phyloP scores from a whole-genome alignment of 2,888 invertebrate species.

The Drosophila parthenogenetica region DNA sequence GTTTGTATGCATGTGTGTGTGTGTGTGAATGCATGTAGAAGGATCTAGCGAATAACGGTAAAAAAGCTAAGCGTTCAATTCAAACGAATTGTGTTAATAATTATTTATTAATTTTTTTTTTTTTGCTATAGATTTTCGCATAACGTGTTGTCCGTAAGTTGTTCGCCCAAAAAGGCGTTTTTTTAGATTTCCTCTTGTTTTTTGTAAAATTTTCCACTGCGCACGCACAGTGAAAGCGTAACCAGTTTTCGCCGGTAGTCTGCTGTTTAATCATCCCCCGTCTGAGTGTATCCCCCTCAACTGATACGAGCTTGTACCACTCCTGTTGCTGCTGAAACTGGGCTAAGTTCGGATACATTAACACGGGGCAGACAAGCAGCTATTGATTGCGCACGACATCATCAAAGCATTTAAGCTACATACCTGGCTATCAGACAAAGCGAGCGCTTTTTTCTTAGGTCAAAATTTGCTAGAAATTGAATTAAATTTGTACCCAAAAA shows the following conservation, averaged over 20 bases:
- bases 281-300: neutral
- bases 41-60: constrained; percentile 3
- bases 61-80: constrained; percentile 9
- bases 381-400: constrained; percentile 38
- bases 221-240: constrained; percentile 53
- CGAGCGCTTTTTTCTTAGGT: too few species aligned
- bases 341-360: constrained; percentile 31
- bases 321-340: constrained; percentile 25
- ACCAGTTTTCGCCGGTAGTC: constrained; percentile 35
- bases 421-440: neutral
- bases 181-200: neutral
- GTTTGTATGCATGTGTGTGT: neutral
- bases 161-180: neutral
- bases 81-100: neutral
- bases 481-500: neutral
- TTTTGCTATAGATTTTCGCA: neutral
- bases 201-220: constrained; percentile 52
- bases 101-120: neutral
- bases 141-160: neutral
- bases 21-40: neutral
- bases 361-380: neutral
- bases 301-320: constrained; percentile 6
- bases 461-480: constrained; percentile 17
- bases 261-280: constrained; percentile 5
- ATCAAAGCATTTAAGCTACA: constrained; percentile 12